Conservation (phyloP, 2,113 vertebrate species). For the Hepsetus odoe region DNA sequence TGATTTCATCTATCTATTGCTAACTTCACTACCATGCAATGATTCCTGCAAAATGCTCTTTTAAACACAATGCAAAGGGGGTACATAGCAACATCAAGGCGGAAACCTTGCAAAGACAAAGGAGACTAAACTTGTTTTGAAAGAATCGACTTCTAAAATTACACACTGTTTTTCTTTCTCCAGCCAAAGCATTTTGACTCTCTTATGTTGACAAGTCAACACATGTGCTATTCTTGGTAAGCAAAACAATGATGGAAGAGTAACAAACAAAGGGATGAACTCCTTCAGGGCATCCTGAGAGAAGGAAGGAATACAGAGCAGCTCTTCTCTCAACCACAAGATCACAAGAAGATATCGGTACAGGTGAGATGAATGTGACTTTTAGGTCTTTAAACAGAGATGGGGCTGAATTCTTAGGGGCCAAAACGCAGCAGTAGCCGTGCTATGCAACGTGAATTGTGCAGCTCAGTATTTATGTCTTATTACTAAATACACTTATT, state of each 20-base stretch:
- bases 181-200: slow-evolving; percentile 61
- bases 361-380: neutral
- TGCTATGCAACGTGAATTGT: too few relatives aligned
- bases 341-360: neutral
- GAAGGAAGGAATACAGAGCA: slow-evolving; percentile 25
- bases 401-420: too few relatives aligned
- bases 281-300: slow-evolving; percentile 37
- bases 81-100: slow-evolving; percentile 58
- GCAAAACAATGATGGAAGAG: slow-evolving; percentile 61
- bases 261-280: slow-evolving; percentile 56
- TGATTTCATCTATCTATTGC: neutral
- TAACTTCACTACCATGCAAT: neutral
- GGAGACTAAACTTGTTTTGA: slow-evolving; percentile 55
- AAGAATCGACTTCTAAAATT: slow-evolving; percentile 58
- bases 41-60: neutral
- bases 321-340: neutral
- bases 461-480: too few relatives aligned
- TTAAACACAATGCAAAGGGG: too few relatives aligned
- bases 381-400: neutral
- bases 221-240: slow-evolving; percentile 59
- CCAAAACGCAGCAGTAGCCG: too few relatives aligned
- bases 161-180: slow-evolving; percentile 51
- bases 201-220: slow-evolving; percentile 56
- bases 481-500: too few relatives aligned
- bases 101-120: slow-evolving; percentile 58